Conservation (phyloP, 2,113 vertebrate species). For the Capreolus pygargus region DNA sequence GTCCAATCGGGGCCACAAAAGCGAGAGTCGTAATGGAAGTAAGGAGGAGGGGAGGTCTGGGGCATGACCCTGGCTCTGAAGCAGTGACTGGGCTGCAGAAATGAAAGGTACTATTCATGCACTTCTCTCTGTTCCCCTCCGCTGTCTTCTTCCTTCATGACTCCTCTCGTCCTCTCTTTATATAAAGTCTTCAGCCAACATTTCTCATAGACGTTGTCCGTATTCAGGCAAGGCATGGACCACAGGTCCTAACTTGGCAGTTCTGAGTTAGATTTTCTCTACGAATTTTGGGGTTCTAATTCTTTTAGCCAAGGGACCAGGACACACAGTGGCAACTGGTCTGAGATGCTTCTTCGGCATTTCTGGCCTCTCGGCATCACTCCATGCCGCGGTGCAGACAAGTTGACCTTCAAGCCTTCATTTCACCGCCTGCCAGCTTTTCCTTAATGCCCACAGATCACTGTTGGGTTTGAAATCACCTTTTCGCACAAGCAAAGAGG, state of each 20-base stretch:
- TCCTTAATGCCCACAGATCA: background rate
- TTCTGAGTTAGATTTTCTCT: background rate
- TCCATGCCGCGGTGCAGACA: background rate
- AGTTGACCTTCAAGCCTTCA: background rate
- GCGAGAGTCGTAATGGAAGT: background rate
- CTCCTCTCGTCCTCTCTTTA: background rate
- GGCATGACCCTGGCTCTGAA: background rate
- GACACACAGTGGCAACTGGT: no score
- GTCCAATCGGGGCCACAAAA: background rate
- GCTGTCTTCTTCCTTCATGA: background rate
- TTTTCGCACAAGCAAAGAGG: constrained; percentile 15
- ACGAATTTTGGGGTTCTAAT: background rate
- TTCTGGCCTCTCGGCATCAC: background rate
- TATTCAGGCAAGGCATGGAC: background rate
- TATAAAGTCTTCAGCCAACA: background rate
- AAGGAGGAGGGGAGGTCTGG: fast-evolving
- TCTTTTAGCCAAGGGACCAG: background rate
- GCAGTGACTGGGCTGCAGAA: background rate
- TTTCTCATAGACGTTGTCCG: background rate
- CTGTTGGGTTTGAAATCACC: background rate
- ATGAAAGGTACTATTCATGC: background rate
- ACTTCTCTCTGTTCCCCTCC: background rate
- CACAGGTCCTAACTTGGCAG: background rate
- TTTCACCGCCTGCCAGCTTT: background rate
- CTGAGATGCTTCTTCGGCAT: background rate